phyloP scores from a whole-genome alignment of 1,140 invertebrate genomes.

The Macrotrachela quadricornifera region DNA sequence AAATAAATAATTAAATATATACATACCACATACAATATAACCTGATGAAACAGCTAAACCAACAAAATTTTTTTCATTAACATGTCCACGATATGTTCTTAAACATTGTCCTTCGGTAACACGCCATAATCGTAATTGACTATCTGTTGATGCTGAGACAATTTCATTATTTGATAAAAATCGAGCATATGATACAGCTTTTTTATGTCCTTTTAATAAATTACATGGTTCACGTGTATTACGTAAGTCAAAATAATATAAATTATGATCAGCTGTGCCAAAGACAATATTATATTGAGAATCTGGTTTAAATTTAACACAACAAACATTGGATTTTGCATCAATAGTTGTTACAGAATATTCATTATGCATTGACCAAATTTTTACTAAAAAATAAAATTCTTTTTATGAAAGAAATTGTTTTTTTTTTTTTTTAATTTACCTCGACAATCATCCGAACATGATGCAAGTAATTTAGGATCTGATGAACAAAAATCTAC shows the following conservation, averaged over 20 bases:
- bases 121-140: slow-evolving; percentile 77
- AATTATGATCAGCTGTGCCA: slow-evolving; percentile 83
- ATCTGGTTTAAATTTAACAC: slow-evolving; percentile 79
- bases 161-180: slow-evolving; percentile 70
- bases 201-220: slow-evolving; percentile 71
- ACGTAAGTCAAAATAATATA: slow-evolving; percentile 81
- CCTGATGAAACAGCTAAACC: slow-evolving; percentile 81
- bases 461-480: slow-evolving; percentile 67
- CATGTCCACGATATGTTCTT: slow-evolving; percentile 65
- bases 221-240: slow-evolving; percentile 57
- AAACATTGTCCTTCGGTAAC: slow-evolving; percentile 56
- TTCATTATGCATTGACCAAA: slow-evolving; percentile 69
- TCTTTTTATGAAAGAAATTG: no score
- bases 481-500: slow-evolving; percentile 85
- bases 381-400: slow-evolving; percentile 39
- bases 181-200: slow-evolving; percentile 86
- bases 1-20: neutral
- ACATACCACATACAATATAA: slow-evolving; percentile 63
- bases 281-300: slow-evolving; percentile 66
- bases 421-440: no score
- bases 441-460: slow-evolving; percentile 65
- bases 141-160: slow-evolving; percentile 82
- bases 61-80: slow-evolving; percentile 91
- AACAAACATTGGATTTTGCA: slow-evolving; percentile 81
- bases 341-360: slow-evolving; percentile 65